Conservation (phyloP, 1,140 invertebrate genomes). For the Aphelinus atriplicis region DNA sequence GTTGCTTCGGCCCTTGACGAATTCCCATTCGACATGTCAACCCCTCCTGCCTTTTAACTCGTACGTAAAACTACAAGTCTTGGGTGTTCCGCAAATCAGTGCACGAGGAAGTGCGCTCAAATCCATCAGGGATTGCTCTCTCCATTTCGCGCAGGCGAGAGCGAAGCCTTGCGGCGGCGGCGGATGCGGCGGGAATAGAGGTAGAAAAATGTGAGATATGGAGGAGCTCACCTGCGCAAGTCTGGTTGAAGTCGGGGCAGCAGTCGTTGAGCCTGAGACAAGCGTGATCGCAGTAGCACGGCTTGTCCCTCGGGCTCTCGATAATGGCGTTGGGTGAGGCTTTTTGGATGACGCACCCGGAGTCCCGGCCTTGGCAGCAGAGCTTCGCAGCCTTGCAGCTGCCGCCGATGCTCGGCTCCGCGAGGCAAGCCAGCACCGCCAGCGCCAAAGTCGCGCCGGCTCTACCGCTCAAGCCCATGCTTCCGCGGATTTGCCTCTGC, state of each 20-base stretch:
- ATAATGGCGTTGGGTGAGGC: constrained; percentile 83
- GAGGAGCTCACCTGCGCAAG: constrained; percentile 76
- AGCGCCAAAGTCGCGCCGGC: not conserved
- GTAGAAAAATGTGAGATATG: too few species aligned
- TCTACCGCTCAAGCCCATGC: too few species aligned
- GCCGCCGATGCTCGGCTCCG: constrained; percentile 51
- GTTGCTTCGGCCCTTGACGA: too few species aligned
- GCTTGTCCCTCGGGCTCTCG: constrained; percentile 81
- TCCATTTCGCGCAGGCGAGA: constrained; percentile 18
- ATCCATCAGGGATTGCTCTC: constrained; percentile 21
- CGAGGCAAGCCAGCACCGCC: not conserved
- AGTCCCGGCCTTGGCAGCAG: constrained; percentile 82
- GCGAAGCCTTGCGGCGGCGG: constrained; percentile 4
- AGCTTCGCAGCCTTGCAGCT: constrained; percentile 79
- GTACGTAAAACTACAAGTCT: too few species aligned
- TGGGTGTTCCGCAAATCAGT: constrained; percentile 3
- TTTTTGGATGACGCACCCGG: constrained; percentile 85
- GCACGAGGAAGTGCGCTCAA: constrained; percentile 4
- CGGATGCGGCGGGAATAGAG: too few species aligned
- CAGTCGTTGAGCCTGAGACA: constrained; percentile 86
- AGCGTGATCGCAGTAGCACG: constrained; percentile 88
- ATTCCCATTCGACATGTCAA: too few species aligned
- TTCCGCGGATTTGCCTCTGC: too few species aligned
- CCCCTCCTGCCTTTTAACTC: too few species aligned
- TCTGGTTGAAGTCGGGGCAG: constrained; percentile 83